phyloP scores from a whole-genome alignment of 2,113 vertebrate species.

The Campylomormyrus tamandua region DNA sequence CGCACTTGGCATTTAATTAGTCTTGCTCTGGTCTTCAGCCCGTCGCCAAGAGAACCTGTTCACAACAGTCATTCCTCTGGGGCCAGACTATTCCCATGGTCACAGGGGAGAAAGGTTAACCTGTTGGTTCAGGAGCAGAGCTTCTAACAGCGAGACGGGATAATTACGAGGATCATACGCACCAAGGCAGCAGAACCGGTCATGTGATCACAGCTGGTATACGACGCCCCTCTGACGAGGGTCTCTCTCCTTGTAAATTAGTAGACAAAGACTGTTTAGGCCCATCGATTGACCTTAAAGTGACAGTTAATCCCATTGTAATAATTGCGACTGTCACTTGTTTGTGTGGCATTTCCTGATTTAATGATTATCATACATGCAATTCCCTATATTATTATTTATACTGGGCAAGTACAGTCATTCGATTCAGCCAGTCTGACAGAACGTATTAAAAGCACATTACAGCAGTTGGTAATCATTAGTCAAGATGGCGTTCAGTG shows the following conservation, averaged over 20 bases:
- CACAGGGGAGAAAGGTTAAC: slow-evolving; percentile 15
- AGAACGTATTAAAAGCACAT: background rate
- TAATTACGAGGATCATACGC: background rate
- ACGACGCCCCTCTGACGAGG: background rate
- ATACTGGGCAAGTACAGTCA: background rate
- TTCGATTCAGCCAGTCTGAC: background rate
- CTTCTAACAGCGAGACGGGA: background rate
- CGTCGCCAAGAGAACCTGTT: background rate
- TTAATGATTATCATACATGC: background rate
- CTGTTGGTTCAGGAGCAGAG: background rate
- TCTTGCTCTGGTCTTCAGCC: background rate
- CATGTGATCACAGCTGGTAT: background rate
- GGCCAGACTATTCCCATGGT: background rate
- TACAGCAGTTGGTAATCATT: background rate
- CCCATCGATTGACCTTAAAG: background rate
- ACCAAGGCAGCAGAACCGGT: background rate
- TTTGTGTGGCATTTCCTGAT: background rate
- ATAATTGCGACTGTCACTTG: background rate
- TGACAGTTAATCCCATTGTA: background rate
- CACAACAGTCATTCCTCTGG: background rate
- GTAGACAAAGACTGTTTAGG: background rate
- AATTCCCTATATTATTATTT: background rate
- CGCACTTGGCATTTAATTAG: background rate
- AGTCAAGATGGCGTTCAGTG: background rate
- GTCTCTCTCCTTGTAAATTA: background rate